Conservation (phyloP, 2,888 invertebrate genomes). For the Ptychoptera contaminata region DNA sequence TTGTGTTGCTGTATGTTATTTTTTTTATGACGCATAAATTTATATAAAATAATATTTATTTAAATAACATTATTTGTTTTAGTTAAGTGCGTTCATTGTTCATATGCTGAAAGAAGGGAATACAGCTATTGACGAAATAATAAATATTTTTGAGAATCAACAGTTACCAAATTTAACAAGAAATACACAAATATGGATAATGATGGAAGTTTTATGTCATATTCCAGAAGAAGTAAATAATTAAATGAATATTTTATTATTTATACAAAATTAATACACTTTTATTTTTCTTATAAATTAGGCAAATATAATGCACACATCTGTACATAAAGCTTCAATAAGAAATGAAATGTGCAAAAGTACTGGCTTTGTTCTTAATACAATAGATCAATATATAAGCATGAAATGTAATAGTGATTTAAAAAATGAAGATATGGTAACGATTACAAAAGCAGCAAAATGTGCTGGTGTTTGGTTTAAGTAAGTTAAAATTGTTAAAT, state of each 20-base stretch:
- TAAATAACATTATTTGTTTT: constrained; percentile 18
- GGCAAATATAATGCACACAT: constrained; percentile 27
- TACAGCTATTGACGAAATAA: constrained; percentile 59
- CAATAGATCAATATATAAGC: constrained; percentile 23
- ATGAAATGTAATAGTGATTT: constrained; percentile 22
- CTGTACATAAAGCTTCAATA: constrained; percentile 24
- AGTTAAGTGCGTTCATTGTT: constrained; percentile 74
- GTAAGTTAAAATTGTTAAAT: constrained; percentile 27
- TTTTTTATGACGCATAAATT: background rate
- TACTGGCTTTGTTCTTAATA: constrained; percentile 23
- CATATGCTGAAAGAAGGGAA: constrained; percentile 40
- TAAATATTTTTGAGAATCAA: constrained; percentile 43
- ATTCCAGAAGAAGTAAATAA: constrained; percentile 70
- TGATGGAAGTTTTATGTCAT: constrained; percentile 70
- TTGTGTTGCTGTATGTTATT: constrained; percentile 58
- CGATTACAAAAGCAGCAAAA: constrained; percentile 37
- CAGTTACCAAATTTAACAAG: constrained; percentile 41
- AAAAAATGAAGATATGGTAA: constrained; percentile 32
- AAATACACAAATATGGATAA: constrained; percentile 44
- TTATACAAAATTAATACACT: background rate
- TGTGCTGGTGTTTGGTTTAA: constrained; percentile 48
- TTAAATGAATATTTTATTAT: constrained; percentile 2
- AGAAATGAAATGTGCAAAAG: constrained; percentile 25
- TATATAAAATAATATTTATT: constrained; percentile 3
- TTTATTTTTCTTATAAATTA: constrained; percentile 7